Evolutionary conservation across 2,888 invertebrate genomes (phyloP), one percentile per base, ranked within the genome.

Genomic region (Dichetophora obliterata): DNA sequence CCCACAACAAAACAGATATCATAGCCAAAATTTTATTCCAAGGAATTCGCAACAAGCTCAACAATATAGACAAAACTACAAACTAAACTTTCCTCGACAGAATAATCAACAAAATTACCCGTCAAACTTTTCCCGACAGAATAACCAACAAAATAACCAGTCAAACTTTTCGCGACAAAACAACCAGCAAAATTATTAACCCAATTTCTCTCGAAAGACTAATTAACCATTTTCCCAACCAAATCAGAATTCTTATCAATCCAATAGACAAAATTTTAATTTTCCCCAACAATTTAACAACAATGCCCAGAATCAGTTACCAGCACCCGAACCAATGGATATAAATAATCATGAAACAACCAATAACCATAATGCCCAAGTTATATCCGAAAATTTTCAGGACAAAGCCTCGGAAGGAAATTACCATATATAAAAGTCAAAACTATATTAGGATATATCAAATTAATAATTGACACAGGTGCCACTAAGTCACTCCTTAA

Each of bases 11-110:
- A 16, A 54, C 14, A 24, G n/a, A 52, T 16, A 63, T 37, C n/a
- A 73, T 73, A 76, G 80, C 19, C 84, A 86, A 66, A 80, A 83
- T 2, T 83, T 82, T 34, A 65, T 14, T 5, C 59, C 70, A 75
- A 52, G 24, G n/a, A 76, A 66, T 27, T 0, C 65, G 22, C 69
- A 66, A 5, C 72, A 77, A 14, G 43, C 65, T 19, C 50, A 69
- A 19, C 54, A 54, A 54, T 59, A 27, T 71, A 59, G 50, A 31
- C 57, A 22, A 22, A 43, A 76, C 52, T 54, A 77, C 37, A 72
- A 68, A 22, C 63, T 66, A 22, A 48, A 59, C 37, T 50, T 48
- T 75, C 43, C 37, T 16, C 72, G n/a, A 27, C 72, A 61, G 34
- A 22, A 48, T 66, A 70, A 52, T 37, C 24, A 66, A 43, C 43